A percentile compares a stretch with the other conserved stretches of the same genome.
phyloP scores from a whole-genome alignment of 2,888 invertebrate species.

The Xestia xanthographa region DNA sequence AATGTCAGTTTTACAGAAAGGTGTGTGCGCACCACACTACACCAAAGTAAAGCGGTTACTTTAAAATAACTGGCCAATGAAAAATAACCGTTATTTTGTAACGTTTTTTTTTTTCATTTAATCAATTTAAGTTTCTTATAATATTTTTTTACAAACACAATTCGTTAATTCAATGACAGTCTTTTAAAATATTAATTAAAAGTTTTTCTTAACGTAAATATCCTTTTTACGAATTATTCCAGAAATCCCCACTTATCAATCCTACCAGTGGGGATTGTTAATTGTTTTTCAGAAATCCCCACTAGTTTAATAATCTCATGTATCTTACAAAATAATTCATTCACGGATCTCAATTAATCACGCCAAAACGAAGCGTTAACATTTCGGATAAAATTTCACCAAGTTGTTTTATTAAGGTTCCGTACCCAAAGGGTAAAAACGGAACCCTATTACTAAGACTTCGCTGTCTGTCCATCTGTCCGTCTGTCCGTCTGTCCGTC shows the following conservation, averaged over 20 bases:
- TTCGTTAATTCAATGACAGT: background rate
- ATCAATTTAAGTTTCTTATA: too few species aligned
- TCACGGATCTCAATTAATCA: background rate
- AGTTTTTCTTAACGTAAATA: background rate
- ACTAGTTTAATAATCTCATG: too few species aligned
- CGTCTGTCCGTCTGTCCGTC: too few species aligned
- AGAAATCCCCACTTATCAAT: too few species aligned
- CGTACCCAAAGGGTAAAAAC: too few species aligned
- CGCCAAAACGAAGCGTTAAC: background rate
- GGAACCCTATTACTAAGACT: too few species aligned
- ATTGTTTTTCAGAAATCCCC: too few species aligned
- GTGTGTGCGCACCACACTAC: conserved; percentile 39
- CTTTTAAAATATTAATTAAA: background rate
- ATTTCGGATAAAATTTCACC: background rate
- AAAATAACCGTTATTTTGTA: background rate
- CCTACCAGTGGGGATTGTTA: too few species aligned
- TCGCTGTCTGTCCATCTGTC: too few species aligned
- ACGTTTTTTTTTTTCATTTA: background rate
- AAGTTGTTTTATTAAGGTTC: too few species aligned
- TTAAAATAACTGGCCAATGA: background rate
- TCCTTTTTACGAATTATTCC: too few species aligned
- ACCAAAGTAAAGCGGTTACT: conserved; percentile 15
- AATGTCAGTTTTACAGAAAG: conserved; percentile 72
- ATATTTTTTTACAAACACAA: background rate
- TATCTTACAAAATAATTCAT: background rate